phyloP scores from a whole-genome alignment of 2,888 invertebrate genomes.

The Tipula helvola region DNA sequence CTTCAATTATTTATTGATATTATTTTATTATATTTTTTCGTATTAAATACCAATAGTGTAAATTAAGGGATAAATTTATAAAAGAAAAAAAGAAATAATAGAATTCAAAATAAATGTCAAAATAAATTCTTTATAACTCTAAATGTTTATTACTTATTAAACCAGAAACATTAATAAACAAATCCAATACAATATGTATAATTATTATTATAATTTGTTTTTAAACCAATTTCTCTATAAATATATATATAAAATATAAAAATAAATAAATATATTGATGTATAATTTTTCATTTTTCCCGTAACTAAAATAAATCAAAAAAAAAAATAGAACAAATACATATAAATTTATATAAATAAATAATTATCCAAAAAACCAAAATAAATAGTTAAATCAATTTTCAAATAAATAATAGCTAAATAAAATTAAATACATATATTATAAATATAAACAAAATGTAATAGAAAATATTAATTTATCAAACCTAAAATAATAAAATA shows the following conservation, averaged over 20 bases:
- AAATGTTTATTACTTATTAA: background rate
- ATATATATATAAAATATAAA: background rate
- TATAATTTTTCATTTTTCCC: background rate
- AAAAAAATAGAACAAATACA: background rate
- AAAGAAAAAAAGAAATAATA: background rate
- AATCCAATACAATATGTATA: background rate
- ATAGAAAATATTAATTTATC: background rate
- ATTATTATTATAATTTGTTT: background rate
- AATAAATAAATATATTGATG: background rate
- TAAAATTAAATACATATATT: slow-evolving; percentile 10
- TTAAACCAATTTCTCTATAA: background rate
- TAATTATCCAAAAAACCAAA: slow-evolving; percentile 8
- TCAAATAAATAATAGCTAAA: slow-evolving; percentile 11
- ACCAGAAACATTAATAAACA: background rate
- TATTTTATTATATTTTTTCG: background rate
- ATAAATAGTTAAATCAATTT: slow-evolving; percentile 6
- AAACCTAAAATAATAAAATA: background rate
- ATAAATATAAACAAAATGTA: background rate
- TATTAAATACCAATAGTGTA: background rate
- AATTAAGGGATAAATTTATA: background rate
- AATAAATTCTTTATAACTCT: background rate
- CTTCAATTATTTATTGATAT: background rate
- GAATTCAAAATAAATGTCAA: background rate
- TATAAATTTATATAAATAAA: background rate
- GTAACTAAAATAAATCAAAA: background rate